phyloP scores from a whole-genome alignment of 1,140 invertebrate genomes.

The Listronotus oregonensis region DNA sequence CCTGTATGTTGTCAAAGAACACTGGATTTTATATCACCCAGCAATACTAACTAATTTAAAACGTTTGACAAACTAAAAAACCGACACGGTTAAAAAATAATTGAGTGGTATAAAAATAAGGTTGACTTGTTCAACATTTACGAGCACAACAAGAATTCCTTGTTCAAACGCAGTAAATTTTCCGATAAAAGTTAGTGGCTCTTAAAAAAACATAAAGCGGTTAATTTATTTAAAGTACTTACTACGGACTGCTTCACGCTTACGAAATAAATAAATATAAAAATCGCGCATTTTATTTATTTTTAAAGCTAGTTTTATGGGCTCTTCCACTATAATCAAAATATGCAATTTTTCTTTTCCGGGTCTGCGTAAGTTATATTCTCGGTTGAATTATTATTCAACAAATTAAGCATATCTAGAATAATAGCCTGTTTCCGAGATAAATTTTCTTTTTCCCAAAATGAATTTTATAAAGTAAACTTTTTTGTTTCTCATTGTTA shows the following conservation, averaged over 20 bases:
- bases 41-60: too few species aligned
- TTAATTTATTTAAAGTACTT: slow-evolving; percentile 33
- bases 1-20: too few species aligned
- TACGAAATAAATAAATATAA: slow-evolving; percentile 31
- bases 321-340: slow-evolving; percentile 20
- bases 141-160: slow-evolving; percentile 18
- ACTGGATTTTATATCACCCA: too few species aligned
- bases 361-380: slow-evolving; percentile 1
- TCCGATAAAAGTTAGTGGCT: slow-evolving; percentile 27
- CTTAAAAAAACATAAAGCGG: slow-evolving; percentile 30
- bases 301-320: slow-evolving; percentile 28
- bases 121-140: slow-evolving; percentile 11
- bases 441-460: too few species aligned
- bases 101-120: slow-evolving; percentile 6
- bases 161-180: slow-evolving; percentile 23
- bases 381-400: not conserved
- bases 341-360: slow-evolving; percentile 19
- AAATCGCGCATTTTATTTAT: slow-evolving; percentile 31
- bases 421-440: not conserved
- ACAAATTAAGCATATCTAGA: not conserved
- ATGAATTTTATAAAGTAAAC: too few species aligned
- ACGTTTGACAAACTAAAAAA: too few species aligned
- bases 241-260: slow-evolving; percentile 26
- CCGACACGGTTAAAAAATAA: not conserved
- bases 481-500: too few species aligned